Base-by-base conservation (phyloP, 2,113 vertebrate genomes). In the Bostrychus sinensis region DNA sequence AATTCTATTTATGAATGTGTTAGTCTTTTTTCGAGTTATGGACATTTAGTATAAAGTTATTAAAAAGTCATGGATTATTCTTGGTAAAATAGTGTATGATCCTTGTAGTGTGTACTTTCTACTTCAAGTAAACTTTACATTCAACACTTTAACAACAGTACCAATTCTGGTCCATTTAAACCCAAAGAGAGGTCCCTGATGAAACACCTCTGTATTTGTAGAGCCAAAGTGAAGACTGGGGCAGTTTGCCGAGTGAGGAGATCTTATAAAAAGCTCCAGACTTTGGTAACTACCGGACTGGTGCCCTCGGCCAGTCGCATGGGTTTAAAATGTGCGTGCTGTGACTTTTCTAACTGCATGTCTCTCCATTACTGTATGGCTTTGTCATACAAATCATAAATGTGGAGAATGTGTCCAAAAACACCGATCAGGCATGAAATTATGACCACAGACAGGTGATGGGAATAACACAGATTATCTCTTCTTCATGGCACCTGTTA, bases 171-270 rank as follows among this genome's bases (percentile, higher is more conserved):
- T 50, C 32, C 6, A 37, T 1, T 20, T 53, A 60, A 28, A 17
- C 65, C n/a, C 48, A 5, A 1, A 9, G n/a, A 39, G 48, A 22
- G 32, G 56, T 12, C 22, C 42, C 77, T 89, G 77, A 88, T 72
- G 72, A 72, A 88, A 92, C 93, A 92, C 91, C 93, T 95, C 94
- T 97, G 78, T 94, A 89, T 94, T 93, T 89, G 54, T 96, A 97
- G 95, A 96, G 91, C 93, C 96, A 95, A 92, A 95, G 89, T 92
- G 96, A 97, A 92, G 96, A 98, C 93, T 98, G 95, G 95, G 94
- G 95, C 89, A 94, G 95, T 95, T 95, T 97, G 90, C 94, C 89
- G 63, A 88, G 93, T 94, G 95, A 98, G 90, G 95, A 98, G 92
- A 89, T 96, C 93, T 95, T 97, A 91, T 98, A 94, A 94, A 89